Evolutionary conservation across 2,797 vertebrate species (phyloP), one percentile per base, ranked within the genome.

Genomic region (Synanceia verrucosa): DNA sequence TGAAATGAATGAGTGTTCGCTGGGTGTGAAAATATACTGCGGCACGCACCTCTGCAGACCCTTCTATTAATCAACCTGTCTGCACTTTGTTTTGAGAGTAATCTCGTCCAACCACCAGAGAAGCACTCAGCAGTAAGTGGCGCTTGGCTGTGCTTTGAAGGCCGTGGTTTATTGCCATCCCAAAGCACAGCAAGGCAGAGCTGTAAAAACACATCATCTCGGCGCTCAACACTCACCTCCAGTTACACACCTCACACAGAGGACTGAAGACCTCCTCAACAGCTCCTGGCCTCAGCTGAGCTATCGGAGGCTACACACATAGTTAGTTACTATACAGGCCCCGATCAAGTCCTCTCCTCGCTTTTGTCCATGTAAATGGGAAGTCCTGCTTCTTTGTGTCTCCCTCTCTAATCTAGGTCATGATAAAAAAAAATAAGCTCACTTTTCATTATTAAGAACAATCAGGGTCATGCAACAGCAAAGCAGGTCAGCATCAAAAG

Each of bases 41-140:
- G 28, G 80, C 76, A 84, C 70, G 78, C 91, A 92, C 93, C 91
- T 92, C 85, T 76, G 84, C 73, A 82, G 92, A 91, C 90, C 90
- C 89, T 89, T 83, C 90, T 92, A 93, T 94, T 95, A 94, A 95
- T 95, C 94, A 94, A 92, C 84, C 92, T 94, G 93, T 94, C 94
- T 84, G 70, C 92, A 92, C 92, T 93, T 91, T 94, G 94, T 95
- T 95, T 94, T 90, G 84, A 94, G 92, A 94, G 94, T 91, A 94
- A 94, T 93, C 92, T 92, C 82, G 87, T 87, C 92, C 92, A 87
- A 92, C 91, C 87, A 89, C 89, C 87, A 87, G 86, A 94, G 92
- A 91, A 91, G 92, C 93, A 93, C 89, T 94, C 92, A 91, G 90
- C 86, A 73, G 89, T 94, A 92, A 94, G 93, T 93, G 92, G 86